Conservation (phyloP, 2,888 invertebrate genomes). For the Drosophila meridiana region DNA sequence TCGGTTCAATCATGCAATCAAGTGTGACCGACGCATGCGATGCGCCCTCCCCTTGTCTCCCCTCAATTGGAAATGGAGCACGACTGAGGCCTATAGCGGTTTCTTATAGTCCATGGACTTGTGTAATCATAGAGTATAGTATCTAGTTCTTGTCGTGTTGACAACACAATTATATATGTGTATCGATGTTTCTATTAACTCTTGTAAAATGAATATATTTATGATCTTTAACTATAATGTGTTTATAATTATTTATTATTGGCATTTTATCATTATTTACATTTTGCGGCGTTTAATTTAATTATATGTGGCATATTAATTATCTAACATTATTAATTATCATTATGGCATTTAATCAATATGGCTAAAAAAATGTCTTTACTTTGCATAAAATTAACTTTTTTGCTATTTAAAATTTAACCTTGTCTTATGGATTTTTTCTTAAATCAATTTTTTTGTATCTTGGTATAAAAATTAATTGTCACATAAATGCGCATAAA, state of each 20-base stretch:
- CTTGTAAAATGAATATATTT: conserved; percentile 2
- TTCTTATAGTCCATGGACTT: conserved; percentile 30
- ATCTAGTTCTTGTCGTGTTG: conserved; percentile 20
- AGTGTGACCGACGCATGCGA: conserved; percentile 36
- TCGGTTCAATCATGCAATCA: conserved; percentile 74
- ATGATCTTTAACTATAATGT: background rate
- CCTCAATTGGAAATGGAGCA: conserved; percentile 20
- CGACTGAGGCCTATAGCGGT: conserved; percentile 8
- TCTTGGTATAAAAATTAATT: background rate
- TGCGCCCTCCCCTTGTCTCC: background rate
- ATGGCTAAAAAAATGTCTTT: background rate
- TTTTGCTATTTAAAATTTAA: background rate
- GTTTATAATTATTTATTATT: background rate
- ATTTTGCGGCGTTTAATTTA: background rate
- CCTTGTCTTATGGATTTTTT: background rate
- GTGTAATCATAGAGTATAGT: conserved; percentile 19
- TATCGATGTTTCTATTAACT: background rate
- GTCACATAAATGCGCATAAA: background rate
- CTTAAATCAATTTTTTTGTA: background rate
- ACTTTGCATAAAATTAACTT: background rate
- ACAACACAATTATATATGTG: conserved; percentile 1
- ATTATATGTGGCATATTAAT: conserved; percentile 10
- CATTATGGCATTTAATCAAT: conserved; percentile 1
- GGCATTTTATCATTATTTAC: conserved; percentile 7
- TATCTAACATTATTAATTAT: conserved; percentile 6